Base-by-base conservation (phyloP, 2,797 vertebrate species). In the Gephyroberyx darwinii region DNA sequence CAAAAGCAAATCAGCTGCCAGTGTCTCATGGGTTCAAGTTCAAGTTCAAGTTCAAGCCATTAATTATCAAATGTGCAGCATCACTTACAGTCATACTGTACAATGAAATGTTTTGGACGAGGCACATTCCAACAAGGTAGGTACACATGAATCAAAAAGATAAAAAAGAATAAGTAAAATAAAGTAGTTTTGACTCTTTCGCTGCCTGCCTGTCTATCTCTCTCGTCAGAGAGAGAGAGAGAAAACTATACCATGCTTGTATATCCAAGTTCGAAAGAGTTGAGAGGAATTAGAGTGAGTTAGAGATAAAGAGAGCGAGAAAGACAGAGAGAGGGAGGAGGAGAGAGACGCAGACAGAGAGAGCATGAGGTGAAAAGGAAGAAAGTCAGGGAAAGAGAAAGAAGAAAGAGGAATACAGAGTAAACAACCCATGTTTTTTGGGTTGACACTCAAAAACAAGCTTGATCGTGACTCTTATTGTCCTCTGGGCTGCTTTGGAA, bases 401-500 rank as follows among this genome's bases (percentile, higher is more conserved):
- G 14, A 14, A 5, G 20, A 19, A 47, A 35, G 43, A 41, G 65
- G 10, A 37, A 26, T 48, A 33, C 53, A 33, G 30, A 70, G 75
- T 64, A 80, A 85, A 82, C 75, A 58, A 69, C 67, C n/a, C n/a
- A n/a, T 72, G 77, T 80, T 84, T 70, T 45, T 69, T 16, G 33
- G 75, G 67, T 63, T 70, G 74, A 78, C 60, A 74, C 58, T 45
- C 55, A 73, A 78, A 77, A 69, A 66, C 55, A 71, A 59, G 71
- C 61, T 82, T 86, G 69, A 77, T 79, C 84, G 72, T 50, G 74
- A n/a, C 81, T 68, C n/a, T 41, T 26, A 22, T 59, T 51, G 48
- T 85, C 66, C 73, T 66, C 71, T 43, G 65, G 76, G 76, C 60
- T 81, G 76, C 78, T 81, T 77, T 45, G 58, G 54, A 84, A 60